phyloP scores from a whole-genome alignment of 92 coral and sea anemone genomes.

The Bergia sp. region DNA sequence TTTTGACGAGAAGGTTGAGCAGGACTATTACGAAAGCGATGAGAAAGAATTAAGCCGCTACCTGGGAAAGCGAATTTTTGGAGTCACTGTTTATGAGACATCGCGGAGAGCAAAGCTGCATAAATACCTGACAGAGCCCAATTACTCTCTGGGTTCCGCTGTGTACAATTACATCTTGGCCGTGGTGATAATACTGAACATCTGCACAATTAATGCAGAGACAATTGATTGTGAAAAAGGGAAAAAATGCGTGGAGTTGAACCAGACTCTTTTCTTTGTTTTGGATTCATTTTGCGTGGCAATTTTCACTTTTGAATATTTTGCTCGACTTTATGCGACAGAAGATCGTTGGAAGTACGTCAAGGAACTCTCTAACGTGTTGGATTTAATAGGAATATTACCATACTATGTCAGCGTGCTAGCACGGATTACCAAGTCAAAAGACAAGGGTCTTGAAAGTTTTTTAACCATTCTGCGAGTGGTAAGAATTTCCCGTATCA shows the following conservation, averaged over 20 bases:
- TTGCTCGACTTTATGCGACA: constrained; percentile 72
- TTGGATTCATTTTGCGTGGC: constrained; percentile 84
- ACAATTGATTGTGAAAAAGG: constrained; percentile 62
- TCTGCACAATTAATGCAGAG: constrained; percentile 76
- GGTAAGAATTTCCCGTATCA: constrained; percentile 76
- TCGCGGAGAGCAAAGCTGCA: constrained; percentile 62
- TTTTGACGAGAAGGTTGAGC: constrained; percentile 60
- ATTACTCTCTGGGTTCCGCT: constrained; percentile 65
- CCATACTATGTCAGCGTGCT: constrained; percentile 76
- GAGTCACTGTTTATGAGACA: constrained; percentile 26
- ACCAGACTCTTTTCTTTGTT: constrained; percentile 50
- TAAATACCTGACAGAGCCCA: constrained; percentile 73
- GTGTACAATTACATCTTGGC: constrained; percentile 72
- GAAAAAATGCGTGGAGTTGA: constrained; percentile 51
- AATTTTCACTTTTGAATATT: constrained; percentile 76
- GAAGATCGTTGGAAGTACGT: constrained; percentile 66
- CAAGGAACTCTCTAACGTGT: constrained; percentile 66
- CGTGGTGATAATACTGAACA: constrained; percentile 74
- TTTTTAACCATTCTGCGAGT: constrained; percentile 70
- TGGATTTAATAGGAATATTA: constrained; percentile 78
- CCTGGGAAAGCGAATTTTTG: not conserved
- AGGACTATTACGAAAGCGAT: constrained; percentile 27
- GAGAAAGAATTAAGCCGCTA: constrained; percentile 24
- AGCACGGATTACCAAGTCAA: constrained; percentile 51
- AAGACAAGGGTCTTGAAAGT: constrained; percentile 51